Base-by-base conservation (phyloP, 2,888 invertebrate genomes). In the Patella ulyssiponensis region DNA sequence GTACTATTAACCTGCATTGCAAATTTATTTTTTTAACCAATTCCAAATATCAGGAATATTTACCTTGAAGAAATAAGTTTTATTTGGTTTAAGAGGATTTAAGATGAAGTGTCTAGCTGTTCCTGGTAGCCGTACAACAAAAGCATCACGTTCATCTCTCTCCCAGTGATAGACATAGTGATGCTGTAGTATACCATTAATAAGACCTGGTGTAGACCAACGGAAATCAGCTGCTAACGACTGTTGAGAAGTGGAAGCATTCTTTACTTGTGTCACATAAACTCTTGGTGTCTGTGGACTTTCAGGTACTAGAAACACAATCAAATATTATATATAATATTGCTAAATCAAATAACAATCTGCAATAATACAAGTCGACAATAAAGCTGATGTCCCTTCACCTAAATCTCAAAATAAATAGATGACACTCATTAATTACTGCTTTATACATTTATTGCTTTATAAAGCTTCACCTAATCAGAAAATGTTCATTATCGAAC, bases 201-300 rank as follows among this genome's bases (percentile, higher is more conserved):
- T 93, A 77, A 94, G 93, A 64, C 93, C 91, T 0, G 98, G 97
- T 0, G 94, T 92, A 82, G 95, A 94, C 98, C 98, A 98, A 9
- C 97, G 94, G 83, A 96, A 94, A 84, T 94, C 93, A 0, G 95
- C 95, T 11, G 93, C 93, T 53, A 89, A 84, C 9, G 87, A 84
- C 69, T 86, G 85, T 75, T 83, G 81, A n/a, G 86, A 84, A 1
- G 82, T 78, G 52, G 85, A 77, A 52, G 85, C 83, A 73, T 87
- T 84, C 73, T 90, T 88, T 56, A 89, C 89, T 79, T 89, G 94
- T 17, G 94, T 94, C 69, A 96, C 94, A 89, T 95, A 98, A 9
- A 95, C 94, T 70, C 97, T 93, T 0, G 96, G 94, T 76, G 94
- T 93, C 0, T 93, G 92, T 0, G 97, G 97, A 44, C 94, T 94